phyloP scores from a whole-genome alignment of 2,888 invertebrate species.

The Choreutis nemorana region DNA sequence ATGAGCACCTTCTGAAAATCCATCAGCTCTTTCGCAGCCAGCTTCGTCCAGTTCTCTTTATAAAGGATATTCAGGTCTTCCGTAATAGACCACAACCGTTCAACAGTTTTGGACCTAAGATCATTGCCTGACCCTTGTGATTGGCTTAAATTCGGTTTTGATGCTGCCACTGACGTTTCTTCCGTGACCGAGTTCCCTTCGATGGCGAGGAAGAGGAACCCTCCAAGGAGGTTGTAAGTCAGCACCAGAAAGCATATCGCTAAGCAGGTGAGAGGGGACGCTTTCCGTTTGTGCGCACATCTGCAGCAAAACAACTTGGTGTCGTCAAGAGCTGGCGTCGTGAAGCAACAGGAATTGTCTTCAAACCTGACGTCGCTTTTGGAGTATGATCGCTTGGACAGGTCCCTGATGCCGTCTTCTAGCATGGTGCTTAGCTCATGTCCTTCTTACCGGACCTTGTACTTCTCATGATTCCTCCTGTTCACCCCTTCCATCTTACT shows the following conservation, averaged over 20 bases:
- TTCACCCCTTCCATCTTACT: no score
- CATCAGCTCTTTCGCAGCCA: constrained; percentile 87
- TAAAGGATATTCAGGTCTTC: constrained; percentile 89
- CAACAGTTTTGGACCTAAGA: constrained; percentile 75
- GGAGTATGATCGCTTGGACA: constrained; percentile 1
- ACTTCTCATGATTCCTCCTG: constrained; percentile 33
- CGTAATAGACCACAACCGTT: constrained; percentile 85
- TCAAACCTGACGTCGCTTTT: constrained; percentile 1
- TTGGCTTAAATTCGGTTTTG: constrained; percentile 68
- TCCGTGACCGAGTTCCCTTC: constrained; percentile 70
- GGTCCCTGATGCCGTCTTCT: constrained; percentile 1
- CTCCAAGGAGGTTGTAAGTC: constrained; percentile 91
- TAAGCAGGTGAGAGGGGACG: constrained; percentile 78
- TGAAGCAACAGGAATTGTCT: constrained; percentile 9
- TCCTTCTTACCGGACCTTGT: constrained; percentile 30
- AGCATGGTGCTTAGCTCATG: constrained; percentile 4
- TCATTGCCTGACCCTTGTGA: constrained; percentile 60
- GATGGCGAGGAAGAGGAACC: constrained; percentile 87
- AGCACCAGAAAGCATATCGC: constrained; percentile 87
- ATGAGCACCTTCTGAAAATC: constrained; percentile 78
- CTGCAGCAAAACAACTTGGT: constrained; percentile 61
- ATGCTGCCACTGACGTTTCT: constrained; percentile 71
- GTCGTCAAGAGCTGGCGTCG: constrained; percentile 8
- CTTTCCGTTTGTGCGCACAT: constrained; percentile 36
- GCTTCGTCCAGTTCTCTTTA: constrained; percentile 89